phyloP scores from a whole-genome alignment of 2,797 vertebrate genomes.

The Falco peregrinus region DNA sequence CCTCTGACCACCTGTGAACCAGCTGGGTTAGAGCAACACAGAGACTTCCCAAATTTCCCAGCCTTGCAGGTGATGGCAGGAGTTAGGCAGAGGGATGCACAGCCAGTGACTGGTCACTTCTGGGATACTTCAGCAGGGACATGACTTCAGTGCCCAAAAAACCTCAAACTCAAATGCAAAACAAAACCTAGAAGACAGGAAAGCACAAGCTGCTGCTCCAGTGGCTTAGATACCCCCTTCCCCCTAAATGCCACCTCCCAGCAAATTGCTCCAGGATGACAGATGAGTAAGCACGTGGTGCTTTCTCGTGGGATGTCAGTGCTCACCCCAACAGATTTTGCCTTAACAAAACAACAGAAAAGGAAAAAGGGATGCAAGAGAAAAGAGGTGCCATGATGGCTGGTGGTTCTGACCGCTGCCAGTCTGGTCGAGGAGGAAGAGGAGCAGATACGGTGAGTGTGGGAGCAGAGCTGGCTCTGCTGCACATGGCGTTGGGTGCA shows the following conservation, averaged over 20 bases:
- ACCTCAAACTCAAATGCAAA: not conserved
- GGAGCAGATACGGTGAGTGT: fast-evolving
- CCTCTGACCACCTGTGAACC: not conserved
- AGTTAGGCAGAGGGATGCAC: not conserved
- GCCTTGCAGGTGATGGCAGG: fast-evolving
- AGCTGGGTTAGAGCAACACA: not conserved
- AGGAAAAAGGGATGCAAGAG: not conserved
- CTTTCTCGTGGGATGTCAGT: fast-evolving
- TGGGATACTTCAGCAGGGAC: not conserved
- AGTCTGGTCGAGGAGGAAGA: not conserved
- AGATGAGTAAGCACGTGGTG: not conserved
- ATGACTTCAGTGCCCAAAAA: not conserved
- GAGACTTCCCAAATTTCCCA: not conserved
- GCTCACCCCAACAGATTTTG: fast-evolving
- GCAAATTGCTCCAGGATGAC: too few species aligned
- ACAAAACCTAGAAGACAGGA: not conserved
- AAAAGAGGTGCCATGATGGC: not conserved
- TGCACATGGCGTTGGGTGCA: fast-evolving
- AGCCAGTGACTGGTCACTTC: not conserved
- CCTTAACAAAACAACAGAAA: not conserved
- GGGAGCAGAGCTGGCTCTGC: not conserved
- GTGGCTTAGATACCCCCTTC: not conserved
- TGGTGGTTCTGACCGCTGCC: not conserved
- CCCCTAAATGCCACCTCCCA: not conserved
- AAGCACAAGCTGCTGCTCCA: not conserved